phyloP scores from a whole-genome alignment of 2,888 invertebrate species.

The Neoaliturus tenellus region DNA sequence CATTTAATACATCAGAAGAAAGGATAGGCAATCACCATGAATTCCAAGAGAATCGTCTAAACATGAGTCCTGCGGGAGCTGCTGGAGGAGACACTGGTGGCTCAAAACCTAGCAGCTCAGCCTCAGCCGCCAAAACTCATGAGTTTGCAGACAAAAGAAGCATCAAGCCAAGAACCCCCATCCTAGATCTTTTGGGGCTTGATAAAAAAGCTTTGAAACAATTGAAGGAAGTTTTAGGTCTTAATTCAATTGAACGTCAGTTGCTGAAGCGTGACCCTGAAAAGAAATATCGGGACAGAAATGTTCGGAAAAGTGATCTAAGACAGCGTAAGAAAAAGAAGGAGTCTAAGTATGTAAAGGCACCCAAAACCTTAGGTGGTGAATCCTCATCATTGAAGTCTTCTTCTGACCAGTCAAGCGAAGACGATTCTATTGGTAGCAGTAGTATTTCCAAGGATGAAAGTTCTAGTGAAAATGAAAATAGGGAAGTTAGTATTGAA shows the following conservation, averaged over 20 bases:
- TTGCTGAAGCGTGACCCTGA: background rate
- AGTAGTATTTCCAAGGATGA: background rate
- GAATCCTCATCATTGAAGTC: background rate
- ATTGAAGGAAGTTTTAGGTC: background rate
- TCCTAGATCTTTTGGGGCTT: slow-evolving; percentile 3
- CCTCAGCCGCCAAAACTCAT: background rate
- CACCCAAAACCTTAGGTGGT: background rate
- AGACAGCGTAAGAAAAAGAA: background rate
- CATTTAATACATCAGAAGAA: background rate
- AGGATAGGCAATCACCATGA: no score
- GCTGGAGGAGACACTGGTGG: no score
- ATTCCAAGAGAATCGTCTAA: background rate
- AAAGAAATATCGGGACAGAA: background rate
- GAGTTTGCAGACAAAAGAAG: background rate
- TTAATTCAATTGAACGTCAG: background rate
- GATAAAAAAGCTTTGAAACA: slow-evolving; percentile 8
- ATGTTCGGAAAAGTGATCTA: background rate
- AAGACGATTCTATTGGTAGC: background rate
- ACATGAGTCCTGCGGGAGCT: background rate
- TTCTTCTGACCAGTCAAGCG: background rate
- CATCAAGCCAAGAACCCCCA: background rate
- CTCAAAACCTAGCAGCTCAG: background rate
- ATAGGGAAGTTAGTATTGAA: background rate
- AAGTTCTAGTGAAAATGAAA: slow-evolving; percentile 11
- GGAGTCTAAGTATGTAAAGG: background rate